These are phyloP conservation scores for Caiman crocodilus DNA, from an alignment of 2,797 vertebrate species.

Conservation along the genomic window DNA sequence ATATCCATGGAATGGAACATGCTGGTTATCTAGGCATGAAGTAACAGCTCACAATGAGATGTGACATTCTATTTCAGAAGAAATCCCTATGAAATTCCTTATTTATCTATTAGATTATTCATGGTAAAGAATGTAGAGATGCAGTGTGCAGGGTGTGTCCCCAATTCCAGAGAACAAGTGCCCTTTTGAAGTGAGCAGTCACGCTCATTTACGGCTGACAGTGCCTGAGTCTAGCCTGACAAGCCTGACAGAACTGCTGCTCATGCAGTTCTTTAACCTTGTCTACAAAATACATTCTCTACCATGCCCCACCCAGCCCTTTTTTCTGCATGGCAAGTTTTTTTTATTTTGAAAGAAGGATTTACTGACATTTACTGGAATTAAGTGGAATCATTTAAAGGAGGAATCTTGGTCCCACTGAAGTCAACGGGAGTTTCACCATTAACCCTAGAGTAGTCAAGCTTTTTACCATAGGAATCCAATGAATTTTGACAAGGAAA, in stretches of 20 bases:
- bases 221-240: not conserved
- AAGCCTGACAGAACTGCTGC: not conserved
- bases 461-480: not conserved
- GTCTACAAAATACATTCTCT: not conserved
- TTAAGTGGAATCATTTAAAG: not conserved
- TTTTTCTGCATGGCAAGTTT: not conserved
- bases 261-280: not conserved
- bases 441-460: accelerated
- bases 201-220: accelerated
- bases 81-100: not conserved
- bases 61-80: not conserved
- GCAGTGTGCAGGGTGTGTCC: not conserved
- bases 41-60: not conserved
- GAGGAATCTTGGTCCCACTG: not conserved
- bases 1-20: accelerated
- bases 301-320: not conserved
- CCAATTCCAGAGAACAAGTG: accelerated
- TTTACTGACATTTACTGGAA: not conserved
- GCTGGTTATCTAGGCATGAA: not conserved
- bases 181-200: accelerated
- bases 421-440: not conserved
- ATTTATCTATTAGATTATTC: not conserved
- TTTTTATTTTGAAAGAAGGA: not conserved
- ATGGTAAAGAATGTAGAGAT: not conserved
- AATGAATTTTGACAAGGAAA: not conserved